Conservation (phyloP, 2,797 vertebrate genomes). For the Danio albolineatus region DNA sequence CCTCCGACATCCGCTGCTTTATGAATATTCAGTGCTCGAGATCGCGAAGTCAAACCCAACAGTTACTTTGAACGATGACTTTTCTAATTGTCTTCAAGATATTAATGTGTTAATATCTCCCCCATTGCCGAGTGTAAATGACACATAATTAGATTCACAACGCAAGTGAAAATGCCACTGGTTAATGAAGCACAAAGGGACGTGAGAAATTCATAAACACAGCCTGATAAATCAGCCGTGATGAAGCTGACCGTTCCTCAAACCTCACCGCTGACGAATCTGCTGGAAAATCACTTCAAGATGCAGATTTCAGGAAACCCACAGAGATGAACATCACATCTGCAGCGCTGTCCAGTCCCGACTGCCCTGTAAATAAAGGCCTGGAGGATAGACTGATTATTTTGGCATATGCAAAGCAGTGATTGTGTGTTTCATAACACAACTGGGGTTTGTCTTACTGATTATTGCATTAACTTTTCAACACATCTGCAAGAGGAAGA, state of each 20-base stretch:
- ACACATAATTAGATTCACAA: slow-evolving; percentile 80
- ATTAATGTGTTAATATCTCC: slow-evolving; percentile 29
- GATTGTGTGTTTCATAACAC: slow-evolving; percentile 2
- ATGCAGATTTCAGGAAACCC: slow-evolving; percentile 31
- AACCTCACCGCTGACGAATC: slow-evolving; percentile 53
- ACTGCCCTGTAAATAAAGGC: neutral
- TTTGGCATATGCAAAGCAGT: neutral
- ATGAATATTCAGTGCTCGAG: neutral
- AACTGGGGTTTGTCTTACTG: slow-evolving; percentile 6
- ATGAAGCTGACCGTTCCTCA: slow-evolving; percentile 39
- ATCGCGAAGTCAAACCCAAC: slow-evolving; percentile 13
- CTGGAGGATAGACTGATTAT: neutral
- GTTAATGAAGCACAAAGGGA: slow-evolving; percentile 84
- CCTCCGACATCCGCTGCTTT: neutral
- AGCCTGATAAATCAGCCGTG: slow-evolving; percentile 70
- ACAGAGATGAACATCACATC: slow-evolving; percentile 38
- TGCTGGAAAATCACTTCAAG: slow-evolving; percentile 52
- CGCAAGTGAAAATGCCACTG: slow-evolving; percentile 76
- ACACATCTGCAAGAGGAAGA: slow-evolving; percentile 26
- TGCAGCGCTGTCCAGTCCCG: neutral
- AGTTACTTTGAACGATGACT: neutral
- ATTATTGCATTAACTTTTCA: neutral
- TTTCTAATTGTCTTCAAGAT: slow-evolving; percentile 23
- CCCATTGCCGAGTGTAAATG: slow-evolving; percentile 34
- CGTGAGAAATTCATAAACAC: slow-evolving; percentile 80